A percentile compares a stretch with the other conserved stretches of the same genome.
These are phyloP conservation scores for Herpailurus yagouaroundi DNA, from an alignment of 2,113 vertebrate species.

Conservation along the genomic window DNA sequence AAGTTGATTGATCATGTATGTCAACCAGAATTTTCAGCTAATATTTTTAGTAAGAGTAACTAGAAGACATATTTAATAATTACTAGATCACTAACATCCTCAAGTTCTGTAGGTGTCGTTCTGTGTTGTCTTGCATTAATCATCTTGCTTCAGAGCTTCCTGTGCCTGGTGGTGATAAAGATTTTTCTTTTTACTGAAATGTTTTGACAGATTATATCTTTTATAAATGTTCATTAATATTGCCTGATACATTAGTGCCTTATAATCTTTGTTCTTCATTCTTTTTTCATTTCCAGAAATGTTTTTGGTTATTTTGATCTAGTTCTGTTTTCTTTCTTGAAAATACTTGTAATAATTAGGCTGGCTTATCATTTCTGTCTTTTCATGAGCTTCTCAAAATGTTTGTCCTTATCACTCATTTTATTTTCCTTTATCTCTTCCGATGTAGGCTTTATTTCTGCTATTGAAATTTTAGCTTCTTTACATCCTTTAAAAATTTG, in stretches of 20 bases:
- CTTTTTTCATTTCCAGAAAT: constrained; percentile 18
- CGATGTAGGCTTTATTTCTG: background rate
- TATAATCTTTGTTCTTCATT: background rate
- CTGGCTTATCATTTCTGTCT: background rate
- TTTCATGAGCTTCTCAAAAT: background rate
- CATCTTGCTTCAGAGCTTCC: background rate
- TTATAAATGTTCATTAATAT: background rate
- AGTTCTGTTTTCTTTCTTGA: constrained; percentile 34
- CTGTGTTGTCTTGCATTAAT: background rate
- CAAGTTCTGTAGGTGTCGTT: background rate
- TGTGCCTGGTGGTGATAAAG: background rate
- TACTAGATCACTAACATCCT: background rate
- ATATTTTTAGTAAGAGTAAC: background rate
- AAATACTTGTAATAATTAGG: background rate
- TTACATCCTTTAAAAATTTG: background rate
- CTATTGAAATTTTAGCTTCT: background rate
- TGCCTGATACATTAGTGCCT: background rate
- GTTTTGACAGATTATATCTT: background rate
- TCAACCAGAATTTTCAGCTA: constrained; percentile 8
- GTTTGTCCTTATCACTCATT: background rate
- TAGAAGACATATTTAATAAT: background rate
- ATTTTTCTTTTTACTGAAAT: background rate
- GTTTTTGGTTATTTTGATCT: constrained; percentile 26
- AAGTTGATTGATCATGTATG: background rate
- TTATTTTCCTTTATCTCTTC: constrained; percentile 20